phyloP scores from a whole-genome alignment of 2,888 invertebrate genomes.

The Tinea semifulvella region DNA sequence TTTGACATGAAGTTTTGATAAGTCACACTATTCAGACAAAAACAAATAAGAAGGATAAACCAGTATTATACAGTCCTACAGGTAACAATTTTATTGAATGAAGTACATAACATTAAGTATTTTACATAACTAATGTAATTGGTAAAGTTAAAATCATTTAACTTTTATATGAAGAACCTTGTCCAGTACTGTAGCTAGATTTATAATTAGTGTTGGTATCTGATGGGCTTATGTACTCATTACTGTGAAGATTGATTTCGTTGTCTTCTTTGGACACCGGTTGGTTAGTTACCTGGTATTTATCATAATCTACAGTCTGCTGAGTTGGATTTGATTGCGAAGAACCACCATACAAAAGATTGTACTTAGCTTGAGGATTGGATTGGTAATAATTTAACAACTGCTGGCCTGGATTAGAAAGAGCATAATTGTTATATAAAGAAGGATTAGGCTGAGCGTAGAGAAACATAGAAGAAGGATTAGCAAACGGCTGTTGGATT shows the following conservation, averaged over 20 bases:
- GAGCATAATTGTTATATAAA: slow-evolving; percentile 40
- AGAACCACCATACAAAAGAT: slow-evolving; percentile 28
- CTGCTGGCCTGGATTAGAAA: slow-evolving; percentile 38
- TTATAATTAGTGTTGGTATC: slow-evolving; percentile 43
- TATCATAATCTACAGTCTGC: slow-evolving; percentile 41
- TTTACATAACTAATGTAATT: background rate
- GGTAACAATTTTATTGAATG: too few relatives aligned
- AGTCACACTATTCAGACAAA: too few relatives aligned
- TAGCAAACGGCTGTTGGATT: slow-evolving; percentile 37
- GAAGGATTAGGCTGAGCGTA: slow-evolving; percentile 44
- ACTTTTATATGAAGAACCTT: slow-evolving; percentile 24
- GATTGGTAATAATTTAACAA: slow-evolving; percentile 50
- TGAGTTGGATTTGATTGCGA: slow-evolving; percentile 22
- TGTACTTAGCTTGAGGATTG: slow-evolving; percentile 44
- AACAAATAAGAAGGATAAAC: too few relatives aligned
- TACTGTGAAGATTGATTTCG: slow-evolving; percentile 34
- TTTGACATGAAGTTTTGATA: too few relatives aligned
- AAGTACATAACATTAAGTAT: too few relatives aligned
- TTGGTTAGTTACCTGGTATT: slow-evolving; percentile 32
- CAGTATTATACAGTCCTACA: too few relatives aligned
- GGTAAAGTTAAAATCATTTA: slow-evolving; percentile 2
- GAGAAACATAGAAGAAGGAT: slow-evolving; percentile 45
- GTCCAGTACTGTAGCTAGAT: slow-evolving; percentile 35
- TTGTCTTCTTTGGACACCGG: slow-evolving; percentile 46
- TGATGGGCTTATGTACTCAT: slow-evolving; percentile 39